Conservation (phyloP, 2,888 invertebrate species). For the Thymelicus sylvestris region DNA sequence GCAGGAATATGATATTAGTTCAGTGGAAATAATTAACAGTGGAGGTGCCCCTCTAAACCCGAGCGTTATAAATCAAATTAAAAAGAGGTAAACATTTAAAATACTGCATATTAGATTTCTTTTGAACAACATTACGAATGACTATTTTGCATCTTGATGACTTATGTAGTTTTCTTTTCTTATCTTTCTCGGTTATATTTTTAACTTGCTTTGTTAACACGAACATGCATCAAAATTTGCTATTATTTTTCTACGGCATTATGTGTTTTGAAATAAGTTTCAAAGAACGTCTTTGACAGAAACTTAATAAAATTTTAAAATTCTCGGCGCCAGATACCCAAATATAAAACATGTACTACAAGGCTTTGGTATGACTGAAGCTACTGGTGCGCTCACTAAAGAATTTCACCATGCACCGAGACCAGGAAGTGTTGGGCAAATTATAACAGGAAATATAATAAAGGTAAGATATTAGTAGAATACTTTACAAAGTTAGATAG, state of each 20-base stretch:
- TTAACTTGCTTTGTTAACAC: too few relatives aligned
- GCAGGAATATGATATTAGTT: constrained; percentile 60
- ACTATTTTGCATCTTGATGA: too few relatives aligned
- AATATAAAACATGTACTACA: constrained; percentile 57
- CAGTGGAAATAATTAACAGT: constrained; percentile 56
- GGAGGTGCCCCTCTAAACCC: constrained; percentile 66
- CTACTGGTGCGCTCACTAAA: constrained; percentile 56
- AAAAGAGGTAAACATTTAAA: constrained; percentile 52
- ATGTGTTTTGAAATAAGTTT: too few relatives aligned
- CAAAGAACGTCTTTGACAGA: too few relatives aligned
- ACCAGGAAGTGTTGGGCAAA: constrained; percentile 64
- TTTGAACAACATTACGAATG: neutral
- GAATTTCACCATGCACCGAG: constrained; percentile 51
- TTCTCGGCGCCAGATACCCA: constrained; percentile 52
- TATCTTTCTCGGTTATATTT: too few relatives aligned
- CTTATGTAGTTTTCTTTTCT: too few relatives aligned
- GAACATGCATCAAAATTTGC: too few relatives aligned
- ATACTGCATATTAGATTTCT: constrained; percentile 23
- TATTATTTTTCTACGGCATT: too few relatives aligned
- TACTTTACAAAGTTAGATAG: neutral
- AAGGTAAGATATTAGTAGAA: constrained; percentile 52
- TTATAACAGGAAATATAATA: constrained; percentile 51
- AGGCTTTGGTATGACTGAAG: constrained; percentile 73
- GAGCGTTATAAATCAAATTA: constrained; percentile 51
- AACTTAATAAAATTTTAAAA: neutral